Evolutionary conservation across 2,888 invertebrate genomes (phyloP), one percentile per base, ranked within the genome.

Genomic region (Anoplius nigerrimus): DNA sequence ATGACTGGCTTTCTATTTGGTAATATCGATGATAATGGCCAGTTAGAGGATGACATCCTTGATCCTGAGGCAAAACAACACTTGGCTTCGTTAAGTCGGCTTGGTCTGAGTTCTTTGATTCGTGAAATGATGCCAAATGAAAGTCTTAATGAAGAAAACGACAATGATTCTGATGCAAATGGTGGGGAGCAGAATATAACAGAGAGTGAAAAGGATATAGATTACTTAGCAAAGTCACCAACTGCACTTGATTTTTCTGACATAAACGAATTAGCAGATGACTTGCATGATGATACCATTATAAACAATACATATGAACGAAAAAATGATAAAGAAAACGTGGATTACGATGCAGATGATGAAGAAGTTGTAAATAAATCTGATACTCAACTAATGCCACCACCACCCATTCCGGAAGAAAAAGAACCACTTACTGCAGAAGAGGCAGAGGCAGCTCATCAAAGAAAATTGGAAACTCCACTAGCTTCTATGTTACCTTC

Each of bases 401-500:
- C 97, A 1, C 97, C 97, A 0, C 92, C 94, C 69, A 87, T 90
- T 42, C 92, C 93, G 16, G 90, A 87, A 66, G 83, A 84, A 90
- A 78, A 87, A 79, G 86, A 89, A 72, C 54, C 67, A 0, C 77
- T 87, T 4, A 85, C 85, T 0, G 79, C 82, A 0, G 88, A 87
- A 51, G 88, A 89, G 67, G 84, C 80, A 2, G 87, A 87, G 69
- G 86, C 85, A 11, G 86, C 81, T 0, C 72, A 84, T 75, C 85
- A 89, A 74, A 82, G 91, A 60, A 95, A 92, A 85, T 88, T 97
- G 72, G 96, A 97, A 84, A 98, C 98, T 0, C 98, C 99, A 0
- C 89, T 99, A 63, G 98, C 98, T 8, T 97, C 97, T n/a, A 98
- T 99, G 97, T 89, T 98, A 59, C 98, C 98, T 0, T 96, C 97